These are phyloP conservation scores for Trididemnum miniatum DNA, from an alignment of 23 tunicate species.

Conservation along the genomic window DNA sequence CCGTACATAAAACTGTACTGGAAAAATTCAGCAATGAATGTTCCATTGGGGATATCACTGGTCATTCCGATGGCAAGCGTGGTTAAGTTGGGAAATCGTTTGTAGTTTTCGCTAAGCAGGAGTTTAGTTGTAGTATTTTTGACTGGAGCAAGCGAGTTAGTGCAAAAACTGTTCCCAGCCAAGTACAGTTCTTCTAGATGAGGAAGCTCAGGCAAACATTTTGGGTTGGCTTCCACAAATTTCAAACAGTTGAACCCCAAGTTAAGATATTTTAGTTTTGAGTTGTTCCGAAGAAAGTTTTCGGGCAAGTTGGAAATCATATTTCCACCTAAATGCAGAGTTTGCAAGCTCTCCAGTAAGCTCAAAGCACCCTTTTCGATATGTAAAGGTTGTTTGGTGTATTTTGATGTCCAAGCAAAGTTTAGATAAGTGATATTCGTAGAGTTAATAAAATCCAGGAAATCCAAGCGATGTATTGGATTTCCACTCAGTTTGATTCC, in stretches of 20 bases:
- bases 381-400: not conserved
- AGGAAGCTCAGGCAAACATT: not conserved
- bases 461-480: not conserved
- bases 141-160: not conserved
- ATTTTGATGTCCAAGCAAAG: slow-evolving; percentile 9
- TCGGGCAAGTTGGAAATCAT: not conserved
- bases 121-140: not conserved
- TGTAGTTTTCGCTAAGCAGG: not conserved
- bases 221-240: not conserved
- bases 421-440: not conserved
- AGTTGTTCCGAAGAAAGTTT: not conserved
- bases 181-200: not conserved
- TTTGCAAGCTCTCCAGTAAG: not conserved
- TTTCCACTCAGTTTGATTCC: slow-evolving; percentile 12
- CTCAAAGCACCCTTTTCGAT: not conserved
- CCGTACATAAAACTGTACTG: not conserved
- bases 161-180: slow-evolving; percentile 5
- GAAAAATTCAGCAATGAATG: not conserved
- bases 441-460: not conserved
- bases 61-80: not conserved
- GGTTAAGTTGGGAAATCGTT: not conserved
- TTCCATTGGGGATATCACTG: not conserved
- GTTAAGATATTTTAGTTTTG: not conserved
- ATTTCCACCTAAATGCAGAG: not conserved
- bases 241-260: slow-evolving; percentile 12